These are phyloP conservation scores for Hedya salicella DNA, from an alignment of 2,888 invertebrate species.

Conservation along the genomic window DNA sequence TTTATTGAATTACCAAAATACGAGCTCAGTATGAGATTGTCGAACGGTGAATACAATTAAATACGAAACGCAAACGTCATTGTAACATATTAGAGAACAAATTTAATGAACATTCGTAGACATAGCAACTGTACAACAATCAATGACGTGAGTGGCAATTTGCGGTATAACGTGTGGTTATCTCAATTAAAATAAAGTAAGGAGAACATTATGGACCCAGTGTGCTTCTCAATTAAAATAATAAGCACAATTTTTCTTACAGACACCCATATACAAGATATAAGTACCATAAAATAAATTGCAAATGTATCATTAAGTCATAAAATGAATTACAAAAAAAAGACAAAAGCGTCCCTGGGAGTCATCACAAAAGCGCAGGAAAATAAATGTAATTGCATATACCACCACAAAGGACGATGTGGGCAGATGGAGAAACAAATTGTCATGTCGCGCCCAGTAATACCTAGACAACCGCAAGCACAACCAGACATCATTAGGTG, in stretches of 20 bases:
- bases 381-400: slow-evolving; percentile 68
- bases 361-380: slow-evolving; percentile 63
- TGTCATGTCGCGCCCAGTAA: slow-evolving; percentile 72
- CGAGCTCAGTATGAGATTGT: slow-evolving; percentile 14
- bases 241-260: slow-evolving; percentile 10
- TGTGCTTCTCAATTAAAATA: slow-evolving; percentile 27
- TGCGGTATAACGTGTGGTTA: slow-evolving; percentile 26
- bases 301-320: slow-evolving; percentile 60
- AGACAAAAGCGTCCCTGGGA: slow-evolving; percentile 56
- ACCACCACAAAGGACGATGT: slow-evolving; percentile 66
- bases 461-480: slow-evolving; percentile 61
- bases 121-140: slow-evolving; percentile 39
- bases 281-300: slow-evolving; percentile 47
- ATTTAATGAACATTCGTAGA: slow-evolving; percentile 49
- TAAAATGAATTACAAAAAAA: slow-evolving; percentile 59
- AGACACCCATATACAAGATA: slow-evolving; percentile 4
- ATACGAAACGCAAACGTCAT: slow-evolving; percentile 54
- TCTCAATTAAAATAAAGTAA: slow-evolving; percentile 38
- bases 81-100: slow-evolving; percentile 53
- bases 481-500: slow-evolving; percentile 27
- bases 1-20: slow-evolving; percentile 34
- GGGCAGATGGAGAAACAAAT: slow-evolving; percentile 73
- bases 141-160: slow-evolving; percentile 40
- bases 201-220: slow-evolving; percentile 27
- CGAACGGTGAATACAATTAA: slow-evolving; percentile 41